A percentile compares a stretch with the other conserved stretches of the same genome.
These are phyloP conservation scores for Sebastes hopkinsi DNA, from an alignment of 2,797 vertebrate genomes.

Conservation along the genomic window DNA sequence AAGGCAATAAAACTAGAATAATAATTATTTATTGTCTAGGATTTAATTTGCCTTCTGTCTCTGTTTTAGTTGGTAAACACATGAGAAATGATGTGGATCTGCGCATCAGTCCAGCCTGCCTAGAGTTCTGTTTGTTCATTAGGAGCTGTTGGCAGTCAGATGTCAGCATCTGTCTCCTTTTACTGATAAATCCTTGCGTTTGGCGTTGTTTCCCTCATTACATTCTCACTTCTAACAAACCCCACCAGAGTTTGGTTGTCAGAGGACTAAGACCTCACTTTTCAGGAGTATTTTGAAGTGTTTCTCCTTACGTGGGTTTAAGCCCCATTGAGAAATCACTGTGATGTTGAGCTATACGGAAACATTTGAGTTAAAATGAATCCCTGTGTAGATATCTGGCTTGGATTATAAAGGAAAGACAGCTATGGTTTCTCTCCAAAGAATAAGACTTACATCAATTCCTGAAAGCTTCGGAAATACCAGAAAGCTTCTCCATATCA, in stretches of 20 bases:
- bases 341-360: background rate
- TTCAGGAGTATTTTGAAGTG: conserved; percentile 7
- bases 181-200: conserved; percentile 39
- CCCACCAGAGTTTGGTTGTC: conserved; percentile 24
- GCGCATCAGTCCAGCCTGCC: conserved; percentile 30
- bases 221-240: conserved; percentile 36
- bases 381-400: background rate
- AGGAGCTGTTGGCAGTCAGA: conserved; percentile 51
- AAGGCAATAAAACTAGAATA: background rate
- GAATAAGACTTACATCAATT: background rate
- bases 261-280: background rate
- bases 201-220: conserved; percentile 44
- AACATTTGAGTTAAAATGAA: background rate
- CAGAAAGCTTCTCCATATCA: background rate
- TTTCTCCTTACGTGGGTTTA: background rate
- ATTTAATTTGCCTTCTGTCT: conserved; percentile 35
- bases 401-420: background rate
- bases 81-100: conserved; percentile 30
- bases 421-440: background rate
- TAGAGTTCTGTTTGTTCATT: conserved; percentile 54
- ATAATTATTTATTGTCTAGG: conserved; percentile 2
- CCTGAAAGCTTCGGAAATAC: background rate
- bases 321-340: background rate
- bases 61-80: conserved; percentile 13
- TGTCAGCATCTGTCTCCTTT: conserved; percentile 38